Evolutionary conservation across 1,140 invertebrate genomes (phyloP), one percentile per base, ranked within the genome.

Genomic region (Lordiphosa mommai): DNA sequence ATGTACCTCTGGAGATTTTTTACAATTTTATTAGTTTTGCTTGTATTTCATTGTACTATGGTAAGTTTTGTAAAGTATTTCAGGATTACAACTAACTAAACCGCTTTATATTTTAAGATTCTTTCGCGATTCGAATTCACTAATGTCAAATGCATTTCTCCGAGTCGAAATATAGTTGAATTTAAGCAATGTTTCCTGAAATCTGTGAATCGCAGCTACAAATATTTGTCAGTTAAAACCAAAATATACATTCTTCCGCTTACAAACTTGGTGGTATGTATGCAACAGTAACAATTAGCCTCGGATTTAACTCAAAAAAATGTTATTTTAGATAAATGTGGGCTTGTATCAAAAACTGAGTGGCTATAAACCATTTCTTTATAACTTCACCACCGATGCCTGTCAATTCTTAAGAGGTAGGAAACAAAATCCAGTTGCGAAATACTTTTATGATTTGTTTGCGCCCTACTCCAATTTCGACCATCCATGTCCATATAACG

Each of bases 281-380:
- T n/a, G 4, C 7, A 3, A 14, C 12, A 6, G 0, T 8, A 7
- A 3, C 1, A 9, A 8, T 3, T 14, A 7, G 6, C 4, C 10
- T 13, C 34, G 9, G 2, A 49, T 3, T 17, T n/a, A 43, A 43
- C 7, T 4, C 13, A 0, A 14, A 6, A 7, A 8, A 6, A 8
- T 0, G 20, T 23, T 3, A 4, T 4, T 10, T 2, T 5, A 60
- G 57, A 14, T 37, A 8, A 60, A 56, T 10, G 0, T 57, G 4
- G n/a, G 14, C 1, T 7, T 58, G 16, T 58, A 30, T 2, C 37
- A 58, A 13, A 23, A 13, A 5, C 32, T 23, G 3, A 61, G 27
- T 48, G 41, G 27, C 9, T 59, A 59, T 3, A 59, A 38, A 10
- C 53, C 41, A 0, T 61, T 48, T 3, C 33, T 58, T 3, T 61